Conservation (phyloP, 2,888 invertebrate species). For the Brachyptera putata region DNA sequence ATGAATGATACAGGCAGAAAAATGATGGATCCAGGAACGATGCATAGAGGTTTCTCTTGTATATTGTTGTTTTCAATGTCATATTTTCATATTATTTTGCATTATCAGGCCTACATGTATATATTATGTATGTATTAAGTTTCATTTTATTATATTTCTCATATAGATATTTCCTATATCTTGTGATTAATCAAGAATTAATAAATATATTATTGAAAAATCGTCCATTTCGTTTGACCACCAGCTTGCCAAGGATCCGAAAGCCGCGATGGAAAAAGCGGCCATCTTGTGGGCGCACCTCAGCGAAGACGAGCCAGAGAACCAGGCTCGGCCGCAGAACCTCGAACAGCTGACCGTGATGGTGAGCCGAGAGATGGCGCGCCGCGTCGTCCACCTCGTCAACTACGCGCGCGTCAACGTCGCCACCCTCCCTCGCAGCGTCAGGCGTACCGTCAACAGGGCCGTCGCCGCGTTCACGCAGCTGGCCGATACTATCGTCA, state of each 20-base stretch:
- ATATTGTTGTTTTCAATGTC: no score
- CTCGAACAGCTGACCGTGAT: conserved; percentile 73
- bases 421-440: conserved; percentile 53
- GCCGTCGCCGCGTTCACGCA: conserved; percentile 45
- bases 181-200: no score
- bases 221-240: no score
- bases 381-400: conserved; percentile 71
- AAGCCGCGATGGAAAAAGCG: conserved; percentile 64
- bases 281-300: conserved; percentile 66
- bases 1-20: no score
- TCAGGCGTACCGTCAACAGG: conserved; percentile 33
- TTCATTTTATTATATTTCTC: no score
- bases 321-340: conserved; percentile 74
- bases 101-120: no score
- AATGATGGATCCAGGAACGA: no score
- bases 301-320: conserved; percentile 76
- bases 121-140: no score
- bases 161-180: no score
- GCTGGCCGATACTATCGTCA: conserved; percentile 59
- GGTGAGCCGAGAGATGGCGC: conserved; percentile 70
- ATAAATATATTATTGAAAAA: no score
- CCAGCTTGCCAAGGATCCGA: conserved; percentile 77
- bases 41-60: no score
- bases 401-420: conserved; percentile 62
- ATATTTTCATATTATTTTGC: no score